Base-by-base conservation (phyloP, 2,797 vertebrate species). In the Calcarius lapponicus region DNA sequence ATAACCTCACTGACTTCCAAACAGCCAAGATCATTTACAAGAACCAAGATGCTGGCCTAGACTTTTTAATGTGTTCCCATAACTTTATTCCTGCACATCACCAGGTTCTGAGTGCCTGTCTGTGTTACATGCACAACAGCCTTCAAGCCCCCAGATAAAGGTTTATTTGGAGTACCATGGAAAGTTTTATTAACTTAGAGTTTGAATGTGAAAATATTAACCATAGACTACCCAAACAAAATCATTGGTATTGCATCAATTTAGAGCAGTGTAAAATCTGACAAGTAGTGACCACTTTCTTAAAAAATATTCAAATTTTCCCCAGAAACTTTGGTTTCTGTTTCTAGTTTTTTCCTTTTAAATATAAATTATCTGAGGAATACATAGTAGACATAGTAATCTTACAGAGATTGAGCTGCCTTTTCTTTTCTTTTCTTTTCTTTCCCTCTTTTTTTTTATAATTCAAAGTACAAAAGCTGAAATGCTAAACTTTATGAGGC, bases 401-500 rank as follows among this genome's bases (percentile, higher is more conserved):
- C 26, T 79, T 90, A 43, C 40, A 88, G 82, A 62, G 34, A 61
- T 10, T 58, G n/a, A 79, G 38, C 7, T 43, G 48, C 4, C 42
- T 71, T 71, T 67, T 29, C 1, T 42, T 60, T 28, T 43, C 3
- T 42, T 57, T 2, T 28, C 7, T 22, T 47, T 24, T 13, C 5
- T 58, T 32, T 51, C 4, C 36, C 53, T 2, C 22, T 11, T 45
- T 45, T 43, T 60, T n/a, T 21, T 17, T 11, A 28, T 2, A 58
- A 62, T 80, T 76, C 32, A 25, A 73, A 93, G 25, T 81, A 86
- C 58, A 80, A 90, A 87, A 56, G 21, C 60, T 54, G 50, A 82
- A 93, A 53, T 73, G 67, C 45, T 88, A 87, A 92, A 87, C 60
- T 94, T 92, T 80, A 95, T 81, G 92, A 96, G 67, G 53, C 9